Conservation (phyloP, 1,140 invertebrate species). For the Aphaenogaster floridana region DNA sequence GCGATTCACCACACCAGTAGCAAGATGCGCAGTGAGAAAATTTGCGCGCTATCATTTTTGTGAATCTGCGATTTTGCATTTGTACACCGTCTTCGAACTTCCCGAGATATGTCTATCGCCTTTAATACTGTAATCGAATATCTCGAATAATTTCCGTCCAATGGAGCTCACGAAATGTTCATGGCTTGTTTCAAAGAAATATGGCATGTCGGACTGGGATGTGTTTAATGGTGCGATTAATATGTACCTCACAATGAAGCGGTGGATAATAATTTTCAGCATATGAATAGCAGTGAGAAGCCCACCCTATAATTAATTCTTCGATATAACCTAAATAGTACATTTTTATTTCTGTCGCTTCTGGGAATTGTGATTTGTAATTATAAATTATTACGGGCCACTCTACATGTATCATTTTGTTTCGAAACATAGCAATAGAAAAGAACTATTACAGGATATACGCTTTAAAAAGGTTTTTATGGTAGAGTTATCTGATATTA, state of each 20-base stretch:
- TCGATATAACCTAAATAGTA: background rate
- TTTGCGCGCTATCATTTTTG: background rate
- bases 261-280: conserved; percentile 10
- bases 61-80: background rate
- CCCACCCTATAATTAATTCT: conserved; percentile 46
- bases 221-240: conserved; percentile 35
- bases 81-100: background rate
- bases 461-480: background rate
- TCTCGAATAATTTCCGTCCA: background rate
- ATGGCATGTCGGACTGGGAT: conserved; percentile 2
- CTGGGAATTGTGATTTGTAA: background rate
- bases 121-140: conserved; percentile 19
- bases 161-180: conserved; percentile 15
- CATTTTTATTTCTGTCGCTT: conserved; percentile 6
- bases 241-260: conserved; percentile 21
- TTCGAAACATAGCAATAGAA: background rate
- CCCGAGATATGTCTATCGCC: background rate
- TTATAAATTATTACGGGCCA: background rate
- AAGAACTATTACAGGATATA: too few relatives aligned
- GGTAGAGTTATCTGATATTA: background rate
- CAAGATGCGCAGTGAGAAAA: background rate
- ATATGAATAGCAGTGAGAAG: conserved; percentile 24
- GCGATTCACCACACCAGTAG: conserved; percentile 40
- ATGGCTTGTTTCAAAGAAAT: conserved; percentile 31
- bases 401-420: background rate